Evolutionary conservation across 2,113 vertebrate genomes (phyloP), one percentile per base, ranked within the genome.

Genomic region (Colius striatus): DNA sequence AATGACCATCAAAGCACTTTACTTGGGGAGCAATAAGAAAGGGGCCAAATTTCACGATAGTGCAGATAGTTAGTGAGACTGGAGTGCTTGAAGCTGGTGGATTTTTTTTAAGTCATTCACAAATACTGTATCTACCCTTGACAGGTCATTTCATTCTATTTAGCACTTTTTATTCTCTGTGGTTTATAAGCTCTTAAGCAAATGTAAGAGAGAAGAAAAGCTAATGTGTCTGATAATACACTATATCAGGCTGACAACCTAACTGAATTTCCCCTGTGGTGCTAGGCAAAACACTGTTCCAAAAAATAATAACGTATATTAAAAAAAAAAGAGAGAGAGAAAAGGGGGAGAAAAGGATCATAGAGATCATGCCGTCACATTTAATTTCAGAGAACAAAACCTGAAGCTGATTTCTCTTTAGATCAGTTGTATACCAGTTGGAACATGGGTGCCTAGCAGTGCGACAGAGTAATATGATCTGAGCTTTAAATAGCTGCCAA

Each of bases 401-500:
- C 81, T 88, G 71, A 90, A 84, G 73, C 87, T 92, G 89, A 85
- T 95, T 97, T 97, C 94, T 96, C 89, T 96, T 96, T 93, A 97
- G 94, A 96, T 97, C 96, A 89, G 76, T 95, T 89, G 84, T 95
- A 80, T 78, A 96, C 95, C 89, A 95, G 87, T 96, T 95, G 94
- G 95, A 96, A 96, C 81, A 93, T 8, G 89, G 94, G 94, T 96
- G 91, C 95, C 95, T 95, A 96, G 85, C 84, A 73, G 91, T 87
- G 92, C 55, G 55, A 82, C 73, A 71, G 67, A 50, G 96, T 93
- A 97, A 97, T 94, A 89, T 94, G 97, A 97, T 95, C 96, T 78
- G 90, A 90, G 89, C 94, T 96, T 97, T 97, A 97, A 97, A 96
- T 97, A 97, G 96, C 95, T 97, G 96, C 97, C 97, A 97, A 95